These are phyloP conservation scores for Oikopleura albicans DNA, from an alignment of 23 tunicate genomes.

Conservation along the genomic window DNA sequence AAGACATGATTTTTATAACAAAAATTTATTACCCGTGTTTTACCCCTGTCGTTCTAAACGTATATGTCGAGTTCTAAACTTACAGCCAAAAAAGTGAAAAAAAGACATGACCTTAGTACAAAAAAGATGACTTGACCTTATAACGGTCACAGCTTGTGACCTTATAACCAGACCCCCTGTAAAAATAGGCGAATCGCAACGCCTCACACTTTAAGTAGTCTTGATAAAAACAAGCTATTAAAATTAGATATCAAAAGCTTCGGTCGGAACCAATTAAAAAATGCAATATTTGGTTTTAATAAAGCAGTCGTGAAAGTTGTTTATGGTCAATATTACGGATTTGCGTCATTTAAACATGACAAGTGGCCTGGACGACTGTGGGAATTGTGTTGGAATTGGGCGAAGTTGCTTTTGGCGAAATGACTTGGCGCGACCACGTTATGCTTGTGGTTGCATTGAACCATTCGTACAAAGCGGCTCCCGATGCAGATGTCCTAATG, in stretches of 20 bases:
- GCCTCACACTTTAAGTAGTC: no score
- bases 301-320: background rate
- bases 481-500: slow-evolving; percentile 11
- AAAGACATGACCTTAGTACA: no score
- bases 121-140: no score
- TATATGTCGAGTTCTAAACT: no score
- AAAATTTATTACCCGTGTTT: no score
- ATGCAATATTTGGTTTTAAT: background rate
- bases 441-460: background rate
- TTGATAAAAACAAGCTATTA: background rate
- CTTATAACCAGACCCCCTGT: no score
- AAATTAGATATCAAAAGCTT: background rate
- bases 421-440: background rate
- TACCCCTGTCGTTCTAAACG: no score
- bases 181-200: no score
- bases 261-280: background rate
- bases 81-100: no score
- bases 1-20: no score
- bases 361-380: background rate
- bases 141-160: no score
- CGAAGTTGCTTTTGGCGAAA: background rate
- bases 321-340: slow-evolving; percentile 7
- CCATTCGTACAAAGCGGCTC: background rate
- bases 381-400: background rate
- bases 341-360: background rate